Base-by-base conservation (phyloP, 2,888 invertebrate genomes). In the Labia minor region DNA sequence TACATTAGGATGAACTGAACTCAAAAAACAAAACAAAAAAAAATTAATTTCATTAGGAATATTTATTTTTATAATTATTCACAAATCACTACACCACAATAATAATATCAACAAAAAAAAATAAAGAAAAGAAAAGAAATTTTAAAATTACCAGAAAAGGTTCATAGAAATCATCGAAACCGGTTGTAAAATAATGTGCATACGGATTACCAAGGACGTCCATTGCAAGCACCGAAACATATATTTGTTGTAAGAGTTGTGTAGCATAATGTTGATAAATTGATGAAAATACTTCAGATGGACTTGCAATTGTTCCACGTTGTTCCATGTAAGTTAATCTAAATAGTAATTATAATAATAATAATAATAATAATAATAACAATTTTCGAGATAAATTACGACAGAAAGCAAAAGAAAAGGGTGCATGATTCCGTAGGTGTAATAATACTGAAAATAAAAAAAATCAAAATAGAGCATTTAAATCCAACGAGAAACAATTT, bases 171-270 rank as follows among this genome's bases (percentile, higher is more conserved):
- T 85, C 82, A 68, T 82, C 82, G 21, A 85, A 75, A 1, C 82
- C 84, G 69, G 81, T 80, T 0, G 83, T 81, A 73, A 86, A 85
- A 76, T 86, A 85, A n/a, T 81, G 78, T 71, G 83, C 78, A 77
- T 89, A 90, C 0, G 90, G 89, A 78, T 91, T 92, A 4, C 90
- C 89, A 19, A 92, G 81, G 21, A 92, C 88, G 73, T 90, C 89
- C 37, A 89, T 78, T 0, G 90, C 90, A 18, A 90, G 78, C 0
- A 91, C 85, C 69, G 89, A 80, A 0, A 90, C 90, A 73, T 91
- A 89, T 74, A 89, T 87, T 77, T 92, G 92, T 74, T 90, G 90
- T 67, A 89, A 80, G 70, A 89, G 80, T 76, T 90, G 89, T 21
- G 85, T 82, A 73, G 82, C 82, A 74, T 88, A 87, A 76, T 89